A percentile compares a stretch with the other conserved stretches of the same genome.
These are phyloP conservation scores for Scaptomyza cyrtandrae DNA, from an alignment of 2,888 invertebrate genomes.

Conservation along the genomic window DNA sequence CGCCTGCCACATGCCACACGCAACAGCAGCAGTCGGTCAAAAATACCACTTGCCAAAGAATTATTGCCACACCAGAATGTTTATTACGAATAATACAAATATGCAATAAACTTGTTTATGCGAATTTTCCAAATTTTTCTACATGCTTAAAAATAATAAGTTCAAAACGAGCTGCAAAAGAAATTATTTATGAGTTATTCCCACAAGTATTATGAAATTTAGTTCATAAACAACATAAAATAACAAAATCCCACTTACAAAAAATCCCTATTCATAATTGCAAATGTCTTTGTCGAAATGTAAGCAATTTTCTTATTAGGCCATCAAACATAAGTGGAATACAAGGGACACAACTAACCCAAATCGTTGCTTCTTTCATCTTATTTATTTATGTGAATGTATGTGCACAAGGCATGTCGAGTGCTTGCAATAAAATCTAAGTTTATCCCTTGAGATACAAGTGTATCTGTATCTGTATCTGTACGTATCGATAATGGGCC, in stretches of 20 bases:
- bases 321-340: conserved; percentile 30
- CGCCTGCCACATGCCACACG: conserved; percentile 62
- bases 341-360: neutral
- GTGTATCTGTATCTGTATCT: conserved; percentile 40
- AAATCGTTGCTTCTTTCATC: conserved; percentile 8
- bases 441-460: conserved; percentile 58
- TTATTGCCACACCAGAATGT: conserved; percentile 64
- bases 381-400: conserved; percentile 15
- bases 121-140: conserved; percentile 42
- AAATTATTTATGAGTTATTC: conserved; percentile 1
- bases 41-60: conserved; percentile 34
- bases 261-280: neutral
- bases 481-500: conserved; percentile 34
- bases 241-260: too few species aligned
- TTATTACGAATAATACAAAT: conserved; percentile 58
- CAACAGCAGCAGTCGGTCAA: conserved; percentile 40
- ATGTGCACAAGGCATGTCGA: conserved; percentile 2
- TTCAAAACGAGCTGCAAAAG: conserved; percentile 3
- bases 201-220: neutral
- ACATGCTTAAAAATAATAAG: conserved; percentile 32
- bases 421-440: conserved; percentile 30
- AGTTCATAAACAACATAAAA: too few species aligned
- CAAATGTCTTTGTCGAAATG: conserved; percentile 18
- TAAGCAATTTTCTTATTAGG: conserved; percentile 43
- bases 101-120: conserved; percentile 58